These are phyloP conservation scores for Eonycteris spelaea DNA, from an alignment of 2,113 vertebrate genomes.

Conservation along the genomic window DNA sequence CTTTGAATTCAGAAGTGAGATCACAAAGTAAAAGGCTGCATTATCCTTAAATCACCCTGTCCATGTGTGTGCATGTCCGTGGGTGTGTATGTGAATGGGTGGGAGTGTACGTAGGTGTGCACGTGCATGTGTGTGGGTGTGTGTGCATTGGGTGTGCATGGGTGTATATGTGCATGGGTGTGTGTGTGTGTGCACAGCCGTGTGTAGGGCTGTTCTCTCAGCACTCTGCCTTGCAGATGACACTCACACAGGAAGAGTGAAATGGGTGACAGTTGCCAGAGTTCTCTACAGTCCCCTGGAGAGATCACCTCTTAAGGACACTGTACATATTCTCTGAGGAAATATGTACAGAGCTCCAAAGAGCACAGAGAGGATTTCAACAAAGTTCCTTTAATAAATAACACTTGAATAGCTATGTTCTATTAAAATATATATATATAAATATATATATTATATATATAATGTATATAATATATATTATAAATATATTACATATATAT, in stretches of 20 bases:
- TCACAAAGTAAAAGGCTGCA: conserved; percentile 39
- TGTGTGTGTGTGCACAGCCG: too few relatives aligned
- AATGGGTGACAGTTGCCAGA: not conserved
- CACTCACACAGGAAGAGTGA: not conserved
- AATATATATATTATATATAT: too few relatives aligned
- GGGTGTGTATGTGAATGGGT: not conserved
- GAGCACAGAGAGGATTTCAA: not conserved
- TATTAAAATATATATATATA: not conserved
- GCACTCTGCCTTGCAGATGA: not conserved
- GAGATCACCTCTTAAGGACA: not conserved
- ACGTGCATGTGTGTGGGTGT: not conserved
- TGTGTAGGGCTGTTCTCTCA: not conserved
- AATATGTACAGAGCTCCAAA: not conserved
- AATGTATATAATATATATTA: too few relatives aligned
- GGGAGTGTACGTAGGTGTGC: not conserved
- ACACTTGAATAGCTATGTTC: not conserved
- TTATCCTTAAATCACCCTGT: conserved; percentile 54
- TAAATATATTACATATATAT: too few relatives aligned
- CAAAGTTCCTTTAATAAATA: not conserved
- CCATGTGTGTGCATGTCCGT: not conserved
- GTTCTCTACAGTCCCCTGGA: not conserved
- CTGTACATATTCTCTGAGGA: not conserved
- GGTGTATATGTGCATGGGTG: accelerated
- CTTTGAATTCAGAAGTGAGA: conserved; percentile 68
- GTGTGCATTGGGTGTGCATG: not conserved